A percentile compares a stretch with the other conserved stretches of the same genome.
Evolutionary conservation across 2,797 vertebrate species (phyloP).

Genomic region (Catamblyrhynchus diadema): DNA sequence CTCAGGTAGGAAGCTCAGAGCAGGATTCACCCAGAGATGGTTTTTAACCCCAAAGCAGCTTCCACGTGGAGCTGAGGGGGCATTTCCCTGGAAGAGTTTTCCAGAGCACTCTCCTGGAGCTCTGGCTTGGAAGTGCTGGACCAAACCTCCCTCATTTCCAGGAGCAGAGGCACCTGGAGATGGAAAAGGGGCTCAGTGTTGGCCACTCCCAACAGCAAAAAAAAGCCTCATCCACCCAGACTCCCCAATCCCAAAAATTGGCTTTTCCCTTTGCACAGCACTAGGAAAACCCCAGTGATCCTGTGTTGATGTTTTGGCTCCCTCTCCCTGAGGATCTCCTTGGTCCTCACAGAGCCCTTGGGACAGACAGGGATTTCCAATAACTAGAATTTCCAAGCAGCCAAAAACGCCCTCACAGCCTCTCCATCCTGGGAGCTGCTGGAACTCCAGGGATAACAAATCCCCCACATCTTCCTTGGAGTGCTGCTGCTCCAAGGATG

Average conservation of each 20-base stretch:
- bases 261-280: neutral
- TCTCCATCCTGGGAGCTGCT: neutral
- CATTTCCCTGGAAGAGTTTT: rapidly evolving
- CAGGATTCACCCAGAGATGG: rapidly evolving
- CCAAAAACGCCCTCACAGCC: neutral
- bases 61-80: rapidly evolving
- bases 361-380: neutral
- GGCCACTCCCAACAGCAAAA: neutral
- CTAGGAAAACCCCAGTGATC: rapidly evolving
- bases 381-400: neutral
- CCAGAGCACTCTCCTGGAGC: neutral
- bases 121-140: rapidly evolving
- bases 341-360: rapidly evolving
- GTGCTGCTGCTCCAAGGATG: neutral
- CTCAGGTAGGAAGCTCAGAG: neutral
- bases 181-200: neutral
- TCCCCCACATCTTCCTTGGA: neutral
- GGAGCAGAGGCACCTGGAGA: neutral
- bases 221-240: neutral
- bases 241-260: neutral
- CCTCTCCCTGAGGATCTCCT: neutral
- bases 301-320: neutral
- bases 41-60: neutral
- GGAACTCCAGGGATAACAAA: neutral
- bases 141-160: neutral